Base-by-base conservation (phyloP, 2,797 vertebrate genomes). In the Pipistrellus pipistrellus region DNA sequence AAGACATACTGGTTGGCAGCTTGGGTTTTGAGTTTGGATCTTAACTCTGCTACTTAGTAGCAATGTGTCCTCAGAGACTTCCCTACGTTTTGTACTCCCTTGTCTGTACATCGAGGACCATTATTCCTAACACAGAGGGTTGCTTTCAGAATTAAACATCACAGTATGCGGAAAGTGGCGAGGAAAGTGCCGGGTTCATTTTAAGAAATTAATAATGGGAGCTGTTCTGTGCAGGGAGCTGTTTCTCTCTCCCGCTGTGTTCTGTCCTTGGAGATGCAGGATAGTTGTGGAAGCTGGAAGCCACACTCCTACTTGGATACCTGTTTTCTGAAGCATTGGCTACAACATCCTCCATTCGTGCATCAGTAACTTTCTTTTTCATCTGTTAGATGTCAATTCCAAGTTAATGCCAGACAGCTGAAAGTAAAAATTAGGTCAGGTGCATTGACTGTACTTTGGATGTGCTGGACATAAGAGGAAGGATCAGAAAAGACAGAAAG, bases 151-250 rank as follows among this genome's bases (percentile, higher is more conserved):
- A 86, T 80, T 88, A 71, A 90, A 83, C 25, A 51, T 62, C 59
- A 51, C 78, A 27, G 59, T 68, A 85, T n/a, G 48, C 23, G 20
- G 38, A 80, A 48, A 93, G 13, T 30, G 11, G 38, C 89, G 73
- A 87, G 25, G 15, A 51, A 92, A 90, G 69, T 10, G 4, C 38
- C 25, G 17, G 32, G 76, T 6, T 86, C 51, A 72, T 86, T 92
- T 91, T 86, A 87, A 78, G 59, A 89, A 35, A 76, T 75, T 95
- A 96, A 66, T 75, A 84, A 80, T 66, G 53, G 55, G 38, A 90
- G n/a, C 14, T 77, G 23, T 62, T 84, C 17, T 1, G 6, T 15
- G 66, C 53, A 59, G 10, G 25, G 46, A 84, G 41, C 46, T 27
- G 68, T 71, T 51, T 76, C 48, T 78, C 7, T 69, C 12, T 80